Evolutionary conservation across 2,113 vertebrate species (phyloP).

Genomic region (Glaucidium brasilianum): DNA sequence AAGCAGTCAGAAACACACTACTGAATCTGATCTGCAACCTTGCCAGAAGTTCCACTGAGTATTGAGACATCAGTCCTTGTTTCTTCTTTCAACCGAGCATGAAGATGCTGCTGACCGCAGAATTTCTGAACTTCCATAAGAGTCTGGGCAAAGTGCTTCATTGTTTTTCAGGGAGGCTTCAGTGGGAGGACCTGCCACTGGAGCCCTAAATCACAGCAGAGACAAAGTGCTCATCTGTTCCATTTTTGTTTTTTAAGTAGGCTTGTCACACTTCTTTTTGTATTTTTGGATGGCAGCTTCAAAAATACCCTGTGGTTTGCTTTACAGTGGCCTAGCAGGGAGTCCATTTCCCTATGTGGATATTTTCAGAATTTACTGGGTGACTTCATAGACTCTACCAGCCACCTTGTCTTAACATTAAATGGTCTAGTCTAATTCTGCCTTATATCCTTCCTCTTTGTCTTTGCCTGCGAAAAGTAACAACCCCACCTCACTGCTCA

Average conservation of each 20-base stretch:
- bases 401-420: constrained; percentile 15
- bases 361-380: constrained; percentile 38
- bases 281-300: constrained; percentile 41
- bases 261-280: constrained; percentile 42
- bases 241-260: constrained; percentile 47
- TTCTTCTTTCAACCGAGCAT: constrained; percentile 1
- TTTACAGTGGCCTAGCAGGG: constrained; percentile 41
- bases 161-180: neutral
- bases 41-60: constrained; percentile 16
- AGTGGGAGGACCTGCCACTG: neutral
- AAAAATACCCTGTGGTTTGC: constrained; percentile 43
- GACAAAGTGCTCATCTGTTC: constrained; percentile 15
- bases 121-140: constrained; percentile 32
- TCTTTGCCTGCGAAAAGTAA: neutral
- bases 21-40: neutral
- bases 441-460: neutral
- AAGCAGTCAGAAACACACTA: neutral
- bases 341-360: constrained; percentile 7
- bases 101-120: constrained; percentile 33
- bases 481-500: neutral
- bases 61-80: constrained; percentile 1
- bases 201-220: constrained; percentile 36
- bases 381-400: neutral
- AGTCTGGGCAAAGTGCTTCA: neutral
- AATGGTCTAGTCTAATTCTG: neutral